These are phyloP conservation scores for Periplaneta americana DNA, from an alignment of 1,140 invertebrate genomes.

Conservation along the genomic window DNA sequence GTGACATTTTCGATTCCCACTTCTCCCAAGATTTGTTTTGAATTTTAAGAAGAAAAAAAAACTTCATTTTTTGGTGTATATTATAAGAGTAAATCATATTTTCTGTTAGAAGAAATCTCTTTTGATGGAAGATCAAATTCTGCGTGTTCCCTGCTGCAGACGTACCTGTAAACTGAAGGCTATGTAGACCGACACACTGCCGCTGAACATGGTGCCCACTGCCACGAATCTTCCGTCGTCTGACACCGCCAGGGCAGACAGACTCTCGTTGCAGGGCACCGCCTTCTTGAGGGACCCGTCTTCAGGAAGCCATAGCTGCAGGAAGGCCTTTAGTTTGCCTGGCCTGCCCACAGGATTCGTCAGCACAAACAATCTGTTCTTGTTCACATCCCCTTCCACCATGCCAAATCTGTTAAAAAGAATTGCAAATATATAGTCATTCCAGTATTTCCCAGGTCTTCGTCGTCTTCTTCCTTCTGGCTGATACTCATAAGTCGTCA, in stretches of 20 bases:
- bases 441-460: too few species aligned
- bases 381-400: conserved; percentile 56
- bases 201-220: conserved; percentile 88
- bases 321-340: conserved; percentile 50
- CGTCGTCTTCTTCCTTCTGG: too few species aligned
- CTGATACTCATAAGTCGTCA: too few species aligned
- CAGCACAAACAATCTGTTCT: conserved; percentile 70
- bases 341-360: conserved; percentile 68
- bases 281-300: conserved; percentile 45
- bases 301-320: conserved; percentile 62
- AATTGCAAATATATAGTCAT: too few species aligned
- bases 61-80: too few species aligned
- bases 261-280: conserved; percentile 58
- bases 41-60: too few species aligned
- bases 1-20: too few species aligned
- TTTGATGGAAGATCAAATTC: too few species aligned
- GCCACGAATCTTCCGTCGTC: conserved; percentile 88
- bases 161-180: conserved; percentile 71
- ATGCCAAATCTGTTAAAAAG: conserved; percentile 50
- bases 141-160: too few species aligned
- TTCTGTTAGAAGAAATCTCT: too few species aligned
- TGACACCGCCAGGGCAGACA: conserved; percentile 81
- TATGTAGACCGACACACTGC: conserved; percentile 84
- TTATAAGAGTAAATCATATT: too few species aligned
- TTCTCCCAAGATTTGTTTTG: too few species aligned